Percentiles rank a stretch among this genome's conserved stretches.
phyloP scores from a whole-genome alignment of 2,797 vertebrate species.

The Myotis vivesi region DNA sequence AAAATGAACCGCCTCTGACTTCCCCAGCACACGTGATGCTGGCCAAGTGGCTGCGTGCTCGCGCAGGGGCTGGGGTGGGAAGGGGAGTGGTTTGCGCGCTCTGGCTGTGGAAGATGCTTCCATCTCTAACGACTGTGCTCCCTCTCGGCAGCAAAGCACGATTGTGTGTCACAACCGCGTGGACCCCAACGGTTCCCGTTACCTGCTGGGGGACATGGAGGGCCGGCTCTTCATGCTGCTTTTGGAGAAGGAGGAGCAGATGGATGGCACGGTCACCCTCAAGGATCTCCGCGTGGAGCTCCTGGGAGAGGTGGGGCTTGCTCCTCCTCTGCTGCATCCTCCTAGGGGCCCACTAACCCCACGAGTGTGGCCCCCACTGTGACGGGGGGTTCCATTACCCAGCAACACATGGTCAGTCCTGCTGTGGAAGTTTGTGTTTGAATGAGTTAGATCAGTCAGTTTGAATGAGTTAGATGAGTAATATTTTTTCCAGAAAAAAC shows the following conservation, averaged over 20 bases:
- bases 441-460: not conserved
- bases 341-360: not conserved
- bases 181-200: constrained; percentile 97
- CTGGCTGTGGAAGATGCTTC: not conserved
- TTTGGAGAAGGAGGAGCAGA: constrained; percentile 98
- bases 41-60: too few relatives aligned
- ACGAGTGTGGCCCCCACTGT: not conserved
- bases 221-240: constrained; percentile 98
- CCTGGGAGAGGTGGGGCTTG: constrained; percentile 91
- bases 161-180: constrained; percentile 99
- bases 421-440: not conserved
- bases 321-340: not conserved
- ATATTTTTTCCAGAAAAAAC: too few relatives aligned
- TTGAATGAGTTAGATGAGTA: not conserved
- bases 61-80: not conserved
- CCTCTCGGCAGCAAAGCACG: constrained; percentile 93
- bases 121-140: not conserved
- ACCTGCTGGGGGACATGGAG: constrained; percentile 98
- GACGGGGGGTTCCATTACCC: not conserved
- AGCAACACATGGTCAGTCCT: not conserved
- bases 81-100: not conserved
- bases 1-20: not conserved
- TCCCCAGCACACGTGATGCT: not conserved
- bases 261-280: constrained; percentile 94
- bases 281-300: constrained; percentile 98